These are phyloP conservation scores for Nettapus auritus DNA, from an alignment of 2,113 vertebrate genomes.

Conservation along the genomic window DNA sequence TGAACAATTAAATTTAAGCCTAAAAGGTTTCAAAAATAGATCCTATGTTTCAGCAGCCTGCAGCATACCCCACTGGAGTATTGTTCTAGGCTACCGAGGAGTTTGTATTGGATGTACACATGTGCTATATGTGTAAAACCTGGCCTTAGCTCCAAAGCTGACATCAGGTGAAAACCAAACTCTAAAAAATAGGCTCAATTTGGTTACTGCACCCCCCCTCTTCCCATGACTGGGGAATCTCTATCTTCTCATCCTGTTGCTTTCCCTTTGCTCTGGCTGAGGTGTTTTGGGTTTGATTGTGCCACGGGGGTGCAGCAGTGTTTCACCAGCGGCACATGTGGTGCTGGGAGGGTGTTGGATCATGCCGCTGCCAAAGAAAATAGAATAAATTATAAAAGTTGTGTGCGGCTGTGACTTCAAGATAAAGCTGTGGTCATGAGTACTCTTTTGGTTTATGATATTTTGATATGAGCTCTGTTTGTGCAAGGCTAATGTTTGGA, in stretches of 20 bases:
- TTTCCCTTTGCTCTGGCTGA: background rate
- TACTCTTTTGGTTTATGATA: background rate
- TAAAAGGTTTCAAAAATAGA: background rate
- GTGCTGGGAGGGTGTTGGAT: background rate
- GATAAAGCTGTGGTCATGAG: background rate
- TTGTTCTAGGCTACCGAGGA: background rate
- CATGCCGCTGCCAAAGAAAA: rapidly evolving
- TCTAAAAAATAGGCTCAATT: rapidly evolving
- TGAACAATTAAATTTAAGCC: background rate
- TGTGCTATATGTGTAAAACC: background rate
- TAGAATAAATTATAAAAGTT: background rate
- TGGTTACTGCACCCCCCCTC: background rate
- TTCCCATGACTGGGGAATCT: background rate
- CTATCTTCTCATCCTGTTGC: rapidly evolving
- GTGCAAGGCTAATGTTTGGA: background rate
- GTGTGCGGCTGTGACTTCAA: background rate
- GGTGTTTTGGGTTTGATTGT: rapidly evolving
- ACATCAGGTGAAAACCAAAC: background rate
- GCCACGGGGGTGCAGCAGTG: background rate
- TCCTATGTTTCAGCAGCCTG: background rate
- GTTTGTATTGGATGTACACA: background rate
- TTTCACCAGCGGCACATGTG: rapidly evolving
- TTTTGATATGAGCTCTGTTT: background rate
- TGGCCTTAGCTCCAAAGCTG: background rate
- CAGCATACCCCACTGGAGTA: background rate